Conservation (phyloP, 92 coral and sea anemone genomes). For the Phenganax subtilis region DNA sequence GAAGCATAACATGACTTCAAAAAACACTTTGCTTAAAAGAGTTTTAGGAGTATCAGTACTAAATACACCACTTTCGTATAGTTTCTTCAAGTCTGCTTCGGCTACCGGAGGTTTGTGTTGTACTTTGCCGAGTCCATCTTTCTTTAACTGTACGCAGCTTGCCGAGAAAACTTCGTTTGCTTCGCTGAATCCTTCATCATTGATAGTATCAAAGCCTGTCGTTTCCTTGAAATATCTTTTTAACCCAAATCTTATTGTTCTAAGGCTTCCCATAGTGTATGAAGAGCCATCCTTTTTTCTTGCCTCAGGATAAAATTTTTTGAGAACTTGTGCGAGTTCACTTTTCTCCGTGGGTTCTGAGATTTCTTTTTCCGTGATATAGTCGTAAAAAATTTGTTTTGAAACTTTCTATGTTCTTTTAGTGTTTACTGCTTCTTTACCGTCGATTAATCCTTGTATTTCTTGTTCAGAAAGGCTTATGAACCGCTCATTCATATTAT, state of each 20-base stretch:
- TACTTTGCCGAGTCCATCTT: slow-evolving; percentile 2
- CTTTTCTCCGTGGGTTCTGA: slow-evolving; percentile 10
- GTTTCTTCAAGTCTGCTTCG: slow-evolving; percentile 20
- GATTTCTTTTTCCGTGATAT: not conserved
- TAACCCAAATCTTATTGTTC: slow-evolving; percentile 14
- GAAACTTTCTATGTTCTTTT: not conserved
- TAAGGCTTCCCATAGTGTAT: slow-evolving; percentile 14
- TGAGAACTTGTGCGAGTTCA: slow-evolving; percentile 1
- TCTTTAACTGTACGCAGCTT: not conserved
- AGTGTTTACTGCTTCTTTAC: not conserved
- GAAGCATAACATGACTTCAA: slow-evolving; percentile 56
- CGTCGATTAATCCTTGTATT: not conserved
- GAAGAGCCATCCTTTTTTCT: slow-evolving; percentile 28
- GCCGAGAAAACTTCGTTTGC: slow-evolving; percentile 32
- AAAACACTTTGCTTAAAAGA: slow-evolving; percentile 25
- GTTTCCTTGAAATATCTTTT: not conserved
- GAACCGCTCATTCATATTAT: no score
- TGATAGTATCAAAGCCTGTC: not conserved
- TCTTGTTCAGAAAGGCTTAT: not conserved
- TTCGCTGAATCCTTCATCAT: not conserved
- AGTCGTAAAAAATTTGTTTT: not conserved
- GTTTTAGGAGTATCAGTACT: slow-evolving; percentile 6
- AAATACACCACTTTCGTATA: slow-evolving; percentile 6
- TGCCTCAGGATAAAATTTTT: slow-evolving; percentile 15
- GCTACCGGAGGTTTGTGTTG: slow-evolving; percentile 13